Evolutionary conservation across 2,888 invertebrate species (phyloP).

Genomic region (Mesorhabditis belari): DNA sequence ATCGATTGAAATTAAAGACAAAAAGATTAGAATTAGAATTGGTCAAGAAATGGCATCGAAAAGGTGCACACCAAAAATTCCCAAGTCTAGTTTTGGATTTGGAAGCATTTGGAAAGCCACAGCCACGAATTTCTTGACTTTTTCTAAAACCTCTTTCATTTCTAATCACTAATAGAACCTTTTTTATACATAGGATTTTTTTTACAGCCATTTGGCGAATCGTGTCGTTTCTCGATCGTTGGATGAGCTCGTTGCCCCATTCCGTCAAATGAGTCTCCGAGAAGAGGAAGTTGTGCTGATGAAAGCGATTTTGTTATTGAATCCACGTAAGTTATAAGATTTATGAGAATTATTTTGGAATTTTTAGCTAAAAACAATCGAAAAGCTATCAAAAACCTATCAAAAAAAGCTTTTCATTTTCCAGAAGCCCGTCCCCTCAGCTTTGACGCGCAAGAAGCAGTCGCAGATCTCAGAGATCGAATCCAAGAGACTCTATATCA

Average conservation of each 20-base stretch:
- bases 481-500: constrained; percentile 48
- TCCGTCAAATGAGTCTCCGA: constrained; percentile 43
- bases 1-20: too few relatives aligned
- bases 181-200: too few relatives aligned
- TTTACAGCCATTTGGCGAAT: constrained; percentile 51
- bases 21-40: too few relatives aligned
- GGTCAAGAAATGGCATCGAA: too few relatives aligned
- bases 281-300: constrained; percentile 48
- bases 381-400: constrained; percentile 1
- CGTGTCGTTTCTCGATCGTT: constrained; percentile 42
- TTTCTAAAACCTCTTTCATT: too few relatives aligned
- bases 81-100: too few relatives aligned
- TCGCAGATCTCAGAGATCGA: constrained; percentile 48
- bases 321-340: constrained; percentile 37
- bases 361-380: neutral
- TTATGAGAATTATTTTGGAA: neutral
- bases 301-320: constrained; percentile 48
- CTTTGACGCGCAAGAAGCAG: constrained; percentile 43
- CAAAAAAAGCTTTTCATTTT: constrained; percentile 3
- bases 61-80: too few relatives aligned
- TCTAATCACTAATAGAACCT: too few relatives aligned
- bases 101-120: too few relatives aligned
- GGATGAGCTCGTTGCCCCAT: constrained; percentile 47
- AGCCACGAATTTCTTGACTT: too few relatives aligned
- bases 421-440: constrained; percentile 41